Evolutionary conservation across 2,113 vertebrate species (phyloP), one percentile per base, ranked within the genome.

Genomic region (Tinamus guttatus): DNA sequence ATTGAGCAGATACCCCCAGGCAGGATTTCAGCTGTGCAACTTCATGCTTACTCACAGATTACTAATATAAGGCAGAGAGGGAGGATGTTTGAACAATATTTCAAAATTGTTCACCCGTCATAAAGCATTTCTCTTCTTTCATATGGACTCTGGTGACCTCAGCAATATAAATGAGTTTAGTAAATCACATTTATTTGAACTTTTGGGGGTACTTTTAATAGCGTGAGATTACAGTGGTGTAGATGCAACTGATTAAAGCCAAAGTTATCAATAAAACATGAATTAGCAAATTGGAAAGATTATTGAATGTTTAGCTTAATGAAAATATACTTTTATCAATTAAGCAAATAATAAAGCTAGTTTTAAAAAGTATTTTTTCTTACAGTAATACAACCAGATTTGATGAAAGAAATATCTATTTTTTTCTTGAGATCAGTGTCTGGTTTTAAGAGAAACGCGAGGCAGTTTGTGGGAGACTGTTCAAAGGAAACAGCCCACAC

Each of bases 401-500:
- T 84, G 36, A 15, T 69, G 22, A 47, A 94, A 91, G 67, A 36
- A 4, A 15, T 16, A 36, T 70, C 17, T 89, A 38, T 70, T 45
- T 84, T 84, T 74, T 65, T 70, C 20, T 84, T 51, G 64, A 93
- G 75, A 16, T 95, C 87, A 82, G 21, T 62, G 40, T 89, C 91
- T 96, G 74, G 27, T 94, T 95, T 95, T 83, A 71, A 58, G 81
- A 95, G 52, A 86, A 88, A 77, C 84, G 7, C 62, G 52, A 54
- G 76, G 38, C 94, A 78, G 63, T 68, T 94, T 93, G 65, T 86
- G 43, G 52, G 77, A 91, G 49, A 20, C 64, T 89, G 63, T 94
- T 93, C 59, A 75, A 77, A 95, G 86, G 85, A 38, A 95, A 60
- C 56, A 81, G n/a, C 87, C 73, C 64, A 87, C 73, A 91, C 89